phyloP scores from a whole-genome alignment of 2,113 vertebrate genomes.

The Ceuthmochares aereus region DNA sequence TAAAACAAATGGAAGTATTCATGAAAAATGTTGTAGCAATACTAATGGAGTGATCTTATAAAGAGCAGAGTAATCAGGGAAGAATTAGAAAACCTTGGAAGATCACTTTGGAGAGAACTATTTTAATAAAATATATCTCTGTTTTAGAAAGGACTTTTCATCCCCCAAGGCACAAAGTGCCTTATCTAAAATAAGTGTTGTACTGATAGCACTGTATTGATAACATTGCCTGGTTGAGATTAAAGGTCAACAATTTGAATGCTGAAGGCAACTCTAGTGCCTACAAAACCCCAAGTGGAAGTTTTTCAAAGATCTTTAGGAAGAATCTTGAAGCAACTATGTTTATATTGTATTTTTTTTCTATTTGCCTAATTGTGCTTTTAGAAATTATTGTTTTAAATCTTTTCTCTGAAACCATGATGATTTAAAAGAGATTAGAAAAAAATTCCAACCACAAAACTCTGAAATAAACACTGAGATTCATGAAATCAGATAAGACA shows the following conservation, averaged over 20 bases:
- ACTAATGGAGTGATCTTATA: accelerated
- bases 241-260: neutral
- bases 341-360: neutral
- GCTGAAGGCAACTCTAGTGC: neutral
- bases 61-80: neutral
- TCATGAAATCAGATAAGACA: neutral
- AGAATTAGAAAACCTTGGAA: neutral
- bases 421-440: neutral
- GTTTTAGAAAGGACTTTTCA: neutral
- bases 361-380: neutral
- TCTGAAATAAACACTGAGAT: neutral
- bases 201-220: neutral
- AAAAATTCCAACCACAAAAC: neutral
- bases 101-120: neutral
- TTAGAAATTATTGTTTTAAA: neutral
- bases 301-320: neutral
- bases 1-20: neutral
- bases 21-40: neutral
- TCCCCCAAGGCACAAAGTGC: neutral
- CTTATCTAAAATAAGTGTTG: neutral
- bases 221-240: neutral
- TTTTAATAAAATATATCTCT: neutral
- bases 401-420: neutral
- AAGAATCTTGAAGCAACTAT: neutral
- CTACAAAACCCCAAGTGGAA: neutral